Conservation (phyloP, 1,140 invertebrate genomes). For the Drusus annulatus region DNA sequence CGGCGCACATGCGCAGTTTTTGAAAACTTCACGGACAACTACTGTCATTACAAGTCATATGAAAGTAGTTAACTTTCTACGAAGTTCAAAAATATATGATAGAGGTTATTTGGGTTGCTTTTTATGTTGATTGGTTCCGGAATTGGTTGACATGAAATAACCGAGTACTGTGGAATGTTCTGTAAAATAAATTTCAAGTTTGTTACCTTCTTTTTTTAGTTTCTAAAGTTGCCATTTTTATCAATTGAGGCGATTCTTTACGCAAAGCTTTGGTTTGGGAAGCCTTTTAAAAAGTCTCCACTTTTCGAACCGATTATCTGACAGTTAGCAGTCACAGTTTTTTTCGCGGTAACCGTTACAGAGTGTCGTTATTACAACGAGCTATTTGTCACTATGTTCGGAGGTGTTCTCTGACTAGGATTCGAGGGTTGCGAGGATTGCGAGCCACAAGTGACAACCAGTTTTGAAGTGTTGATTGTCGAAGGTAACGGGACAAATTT, state of each 20-base stretch:
- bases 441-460: not conserved
- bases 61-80: too few species aligned
- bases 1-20: too few species aligned
- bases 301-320: slow-evolving; percentile 28
- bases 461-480: slow-evolving; percentile 22
- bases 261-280: slow-evolving; percentile 1
- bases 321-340: slow-evolving; percentile 26
- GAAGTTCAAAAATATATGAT: too few species aligned
- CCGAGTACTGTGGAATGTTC: too few species aligned
- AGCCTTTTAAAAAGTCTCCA: slow-evolving; percentile 7
- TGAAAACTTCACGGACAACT: too few species aligned
- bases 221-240: too few species aligned
- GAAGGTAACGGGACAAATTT: slow-evolving; percentile 8
- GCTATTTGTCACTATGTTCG: not conserved
- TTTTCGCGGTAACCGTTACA: slow-evolving; percentile 28
- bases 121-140: too few species aligned
- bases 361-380: not conserved
- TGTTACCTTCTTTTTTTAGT: too few species aligned
- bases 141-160: too few species aligned
- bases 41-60: too few species aligned
- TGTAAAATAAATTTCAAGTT: too few species aligned
- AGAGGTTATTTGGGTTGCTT: too few species aligned
- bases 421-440: not conserved
- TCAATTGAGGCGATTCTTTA: not conserved
- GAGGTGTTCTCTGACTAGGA: not conserved